These are phyloP conservation scores for Alexandromys oeconomus DNA, from an alignment of 2,797 vertebrate genomes.

Conservation along the genomic window DNA sequence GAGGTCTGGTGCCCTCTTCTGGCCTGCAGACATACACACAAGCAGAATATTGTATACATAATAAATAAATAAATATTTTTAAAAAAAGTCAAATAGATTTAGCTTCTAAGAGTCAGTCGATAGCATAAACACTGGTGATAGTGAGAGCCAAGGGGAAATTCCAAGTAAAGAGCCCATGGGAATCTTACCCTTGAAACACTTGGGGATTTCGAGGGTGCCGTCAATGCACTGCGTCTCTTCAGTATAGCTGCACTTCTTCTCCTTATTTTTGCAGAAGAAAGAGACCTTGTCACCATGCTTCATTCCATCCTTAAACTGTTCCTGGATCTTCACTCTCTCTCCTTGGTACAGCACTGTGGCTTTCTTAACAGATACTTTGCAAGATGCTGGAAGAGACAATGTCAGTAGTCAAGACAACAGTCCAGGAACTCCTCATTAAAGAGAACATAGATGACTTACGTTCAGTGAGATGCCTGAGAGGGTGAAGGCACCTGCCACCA, in stretches of 20 bases:
- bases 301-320: slow-evolving; percentile 91
- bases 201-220: slow-evolving; percentile 90
- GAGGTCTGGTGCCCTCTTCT: no score
- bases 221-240: slow-evolving; percentile 89
- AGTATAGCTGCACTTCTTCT: slow-evolving; percentile 91
- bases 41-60: no score
- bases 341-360: slow-evolving; percentile 92
- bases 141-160: neutral
- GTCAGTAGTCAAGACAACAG: neutral
- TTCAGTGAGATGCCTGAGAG: neutral
- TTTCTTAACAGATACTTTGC: slow-evolving; percentile 90
- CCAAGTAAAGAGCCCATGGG: neutral
- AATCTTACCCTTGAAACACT: slow-evolving; percentile 92
- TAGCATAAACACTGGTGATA: neutral
- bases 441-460: neutral
- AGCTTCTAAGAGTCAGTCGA: neutral
- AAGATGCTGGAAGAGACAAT: slow-evolving; percentile 90
- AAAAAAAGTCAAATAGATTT: neutral
- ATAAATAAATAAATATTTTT: no score
- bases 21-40: no score
- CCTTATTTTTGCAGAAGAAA: slow-evolving; percentile 93
- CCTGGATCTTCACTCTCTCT: slow-evolving; percentile 90
- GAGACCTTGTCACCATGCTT: slow-evolving; percentile 89
- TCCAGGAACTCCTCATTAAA: neutral
- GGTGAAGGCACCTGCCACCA: neutral